These are phyloP conservation scores for Acleris emargana DNA, from an alignment of 2,888 invertebrate species.

Conservation along the genomic window DNA sequence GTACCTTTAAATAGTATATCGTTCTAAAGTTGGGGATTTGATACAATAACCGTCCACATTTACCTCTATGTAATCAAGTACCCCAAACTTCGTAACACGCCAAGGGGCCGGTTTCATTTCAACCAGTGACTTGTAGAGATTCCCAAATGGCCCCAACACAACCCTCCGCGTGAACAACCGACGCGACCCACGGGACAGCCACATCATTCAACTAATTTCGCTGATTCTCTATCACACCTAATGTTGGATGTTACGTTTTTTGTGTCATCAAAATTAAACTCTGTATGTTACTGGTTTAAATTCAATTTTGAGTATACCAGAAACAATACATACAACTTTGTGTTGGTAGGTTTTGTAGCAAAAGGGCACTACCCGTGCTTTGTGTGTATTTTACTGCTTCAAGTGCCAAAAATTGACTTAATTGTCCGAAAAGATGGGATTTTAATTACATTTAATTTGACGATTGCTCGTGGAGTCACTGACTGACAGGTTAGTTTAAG, in stretches of 20 bases:
- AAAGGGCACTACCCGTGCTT: background rate
- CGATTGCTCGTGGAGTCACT: too few relatives aligned
- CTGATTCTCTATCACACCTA: background rate
- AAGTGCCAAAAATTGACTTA: background rate
- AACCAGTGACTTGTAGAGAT: conserved; percentile 1
- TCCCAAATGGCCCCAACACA: background rate
- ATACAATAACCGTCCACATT: background rate
- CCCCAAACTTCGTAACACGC: background rate
- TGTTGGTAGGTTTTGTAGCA: too few relatives aligned
- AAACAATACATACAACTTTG: too few relatives aligned
- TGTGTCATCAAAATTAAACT: too few relatives aligned
- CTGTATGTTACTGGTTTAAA: too few relatives aligned
- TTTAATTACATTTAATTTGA: too few relatives aligned
- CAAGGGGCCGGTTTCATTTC: conserved; percentile 1
- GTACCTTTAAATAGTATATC: too few relatives aligned
- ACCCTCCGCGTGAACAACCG: conserved; percentile 6
- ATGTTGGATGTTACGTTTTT: too few relatives aligned
- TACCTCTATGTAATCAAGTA: background rate
- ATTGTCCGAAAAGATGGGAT: too few relatives aligned
- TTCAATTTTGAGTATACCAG: too few relatives aligned
- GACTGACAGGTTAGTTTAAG: too few relatives aligned
- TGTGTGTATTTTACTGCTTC: background rate
- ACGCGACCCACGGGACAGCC: conserved; percentile 7
- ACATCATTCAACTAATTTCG: conserved; percentile 1
- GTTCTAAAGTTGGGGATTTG: too few relatives aligned